Conservation (phyloP, 2,113 vertebrate species). For the Gallinago undulata region DNA sequence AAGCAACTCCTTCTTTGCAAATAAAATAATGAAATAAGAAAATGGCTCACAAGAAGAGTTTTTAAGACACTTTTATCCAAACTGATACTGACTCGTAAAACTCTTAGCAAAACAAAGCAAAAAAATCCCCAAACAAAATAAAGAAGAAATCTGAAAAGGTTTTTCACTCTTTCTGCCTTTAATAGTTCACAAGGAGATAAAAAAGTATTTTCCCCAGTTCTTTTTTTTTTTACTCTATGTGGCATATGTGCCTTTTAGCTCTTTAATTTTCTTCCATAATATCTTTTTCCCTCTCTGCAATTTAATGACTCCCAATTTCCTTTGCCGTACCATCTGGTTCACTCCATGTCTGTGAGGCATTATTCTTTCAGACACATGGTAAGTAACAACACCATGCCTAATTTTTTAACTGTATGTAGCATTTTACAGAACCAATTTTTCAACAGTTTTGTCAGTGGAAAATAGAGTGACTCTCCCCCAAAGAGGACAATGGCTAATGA, state of each 20-base stretch:
- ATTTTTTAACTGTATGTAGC: background rate
- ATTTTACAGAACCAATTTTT: background rate
- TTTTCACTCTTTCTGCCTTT: background rate
- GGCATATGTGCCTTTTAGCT: slow-evolving; percentile 22
- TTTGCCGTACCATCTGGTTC: slow-evolving; percentile 42
- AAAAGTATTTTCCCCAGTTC: background rate
- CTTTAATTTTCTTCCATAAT: slow-evolving; percentile 20
- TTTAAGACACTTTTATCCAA: slow-evolving; percentile 16
- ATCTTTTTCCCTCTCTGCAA: slow-evolving; percentile 8
- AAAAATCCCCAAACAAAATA: background rate
- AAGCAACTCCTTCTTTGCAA: slow-evolving; percentile 3
- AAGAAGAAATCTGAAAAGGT: background rate
- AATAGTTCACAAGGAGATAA: background rate
- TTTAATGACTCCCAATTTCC: slow-evolving; percentile 44
- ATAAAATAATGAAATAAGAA: slow-evolving; percentile 25
- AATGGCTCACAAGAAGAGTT: background rate
- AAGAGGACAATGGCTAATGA: background rate
- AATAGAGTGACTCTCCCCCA: background rate
- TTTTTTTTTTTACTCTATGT: background rate
- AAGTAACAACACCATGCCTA: background rate
- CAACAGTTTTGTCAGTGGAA: background rate
- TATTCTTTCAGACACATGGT: slow-evolving; percentile 4
- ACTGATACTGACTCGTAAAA: background rate
- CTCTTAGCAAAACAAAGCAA: background rate
- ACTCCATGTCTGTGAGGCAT: background rate